Evolutionary conservation across 2,888 invertebrate species (phyloP).

Genomic region (Anagyrus pseudococci): DNA sequence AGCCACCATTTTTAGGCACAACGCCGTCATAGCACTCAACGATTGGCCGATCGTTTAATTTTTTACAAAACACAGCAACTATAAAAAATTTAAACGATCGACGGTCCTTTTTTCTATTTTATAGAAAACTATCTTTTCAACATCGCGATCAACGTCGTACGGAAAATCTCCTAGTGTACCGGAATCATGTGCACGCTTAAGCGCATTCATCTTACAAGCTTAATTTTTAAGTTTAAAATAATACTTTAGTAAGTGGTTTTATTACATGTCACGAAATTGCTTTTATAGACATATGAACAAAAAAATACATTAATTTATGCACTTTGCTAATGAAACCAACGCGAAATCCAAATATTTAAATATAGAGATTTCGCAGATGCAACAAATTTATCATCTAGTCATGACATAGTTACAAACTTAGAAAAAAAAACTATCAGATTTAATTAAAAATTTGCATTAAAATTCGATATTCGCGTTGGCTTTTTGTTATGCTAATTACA

Average conservation of each 20-base stretch:
- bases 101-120: constrained; percentile 42
- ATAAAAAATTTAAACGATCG: constrained; percentile 54
- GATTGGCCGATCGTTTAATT: constrained; percentile 52
- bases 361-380: constrained; percentile 20
- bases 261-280: constrained; percentile 40
- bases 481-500: constrained; percentile 23
- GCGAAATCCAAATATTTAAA: constrained; percentile 24
- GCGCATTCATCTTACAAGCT: constrained; percentile 40
- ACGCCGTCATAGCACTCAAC: constrained; percentile 33
- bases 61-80: constrained; percentile 51
- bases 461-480: constrained; percentile 16
- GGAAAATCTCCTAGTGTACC: constrained; percentile 36
- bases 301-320: constrained; percentile 35
- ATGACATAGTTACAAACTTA: constrained; percentile 17
- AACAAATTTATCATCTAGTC: constrained; percentile 12
- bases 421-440: constrained; percentile 5
- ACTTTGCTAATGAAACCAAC: constrained; percentile 21
- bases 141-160: constrained; percentile 34
- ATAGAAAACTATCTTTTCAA: constrained; percentile 38
- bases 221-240: constrained; percentile 41
- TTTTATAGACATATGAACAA: constrained; percentile 31
- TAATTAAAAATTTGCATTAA: constrained; percentile 10
- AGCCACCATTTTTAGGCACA: constrained; percentile 32
- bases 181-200: constrained; percentile 38
- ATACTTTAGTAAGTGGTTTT: constrained; percentile 42